Base-by-base conservation (phyloP, 2,113 vertebrate genomes). In the Atrichornis clamosus region DNA sequence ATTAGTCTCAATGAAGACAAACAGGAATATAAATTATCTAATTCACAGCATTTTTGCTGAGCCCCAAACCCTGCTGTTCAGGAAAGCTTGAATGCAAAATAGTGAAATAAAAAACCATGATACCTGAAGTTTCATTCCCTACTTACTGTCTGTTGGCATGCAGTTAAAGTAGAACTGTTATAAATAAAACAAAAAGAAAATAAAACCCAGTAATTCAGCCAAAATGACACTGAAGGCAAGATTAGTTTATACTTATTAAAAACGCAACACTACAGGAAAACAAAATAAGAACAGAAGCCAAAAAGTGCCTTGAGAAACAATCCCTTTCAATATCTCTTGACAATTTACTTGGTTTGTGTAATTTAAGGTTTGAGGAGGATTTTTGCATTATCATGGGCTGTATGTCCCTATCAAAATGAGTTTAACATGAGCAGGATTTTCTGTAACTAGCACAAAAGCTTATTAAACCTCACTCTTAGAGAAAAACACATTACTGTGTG, bases 11-110 rank as follows among this genome's bases (percentile, higher is more conserved):
- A 32, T 90, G 92, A 96, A 97, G 93, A 97, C 90, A 92, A 97
- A 91, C 87, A 97, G 80, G 87, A 96, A 96, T 85, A 93, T 89
- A 87, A 97, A 97, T 97, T 95, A 96, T 95, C 90, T 96, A 89
- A 96, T 95, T 96, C 93, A 96, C 44, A 74, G n/a, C 24, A 53
- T 82, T 97, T 97, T 97, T 94, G 62, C 95, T 96, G 96, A 95
- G 92, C 87, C 65, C 37, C 88, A 93, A 92, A 46, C 62, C 80
- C 75, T 90, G 89, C 89, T 92, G 84, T 67, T 97, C 87, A 67
- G 68, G 67, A 96, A 95, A 96, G 84, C 82, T 93, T 78, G 92
- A 76, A 85, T 59, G 50, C 28, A 90, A 93, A 92, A 95, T 24
- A 24, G 52, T 33, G 68, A 80, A 94, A 92, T 68, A 42, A 85